These are phyloP conservation scores for Halcyon badia DNA, from an alignment of 2,797 vertebrate species.

Conservation along the genomic window DNA sequence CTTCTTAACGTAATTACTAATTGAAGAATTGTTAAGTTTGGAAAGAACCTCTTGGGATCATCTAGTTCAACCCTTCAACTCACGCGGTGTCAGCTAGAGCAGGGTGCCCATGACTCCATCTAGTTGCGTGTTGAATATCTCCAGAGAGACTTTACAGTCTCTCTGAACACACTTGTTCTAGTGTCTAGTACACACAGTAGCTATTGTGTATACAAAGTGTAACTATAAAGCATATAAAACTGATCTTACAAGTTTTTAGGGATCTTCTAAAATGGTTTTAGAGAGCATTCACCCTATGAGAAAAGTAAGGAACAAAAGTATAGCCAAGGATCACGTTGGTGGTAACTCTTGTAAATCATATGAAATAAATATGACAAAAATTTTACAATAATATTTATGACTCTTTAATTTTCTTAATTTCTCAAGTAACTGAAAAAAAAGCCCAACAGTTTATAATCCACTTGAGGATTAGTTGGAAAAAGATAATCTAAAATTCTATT, in stretches of 20 bases:
- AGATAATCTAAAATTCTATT: background rate
- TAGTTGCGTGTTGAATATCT: background rate
- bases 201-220: no score
- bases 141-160: background rate
- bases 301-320: background rate
- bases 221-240: background rate
- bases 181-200: background rate
- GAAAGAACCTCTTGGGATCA: background rate
- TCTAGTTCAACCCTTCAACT: background rate
- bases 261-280: background rate
- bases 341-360: background rate
- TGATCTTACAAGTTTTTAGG: background rate
- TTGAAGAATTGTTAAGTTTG: background rate
- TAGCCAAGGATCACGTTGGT: background rate
- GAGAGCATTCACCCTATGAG: background rate
- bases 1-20: background rate
- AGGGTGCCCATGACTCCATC: rapidly evolving
- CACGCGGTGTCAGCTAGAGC: background rate
- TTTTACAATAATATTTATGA: background rate
- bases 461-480: background rate
- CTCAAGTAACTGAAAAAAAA: background rate
- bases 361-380: background rate
- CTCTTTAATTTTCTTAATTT: background rate
- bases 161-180: background rate
- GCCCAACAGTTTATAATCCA: background rate